Evolutionary conservation across 2,888 invertebrate genomes (phyloP), one percentile per base, ranked within the genome.

Genomic region (Panorpa germanica): DNA sequence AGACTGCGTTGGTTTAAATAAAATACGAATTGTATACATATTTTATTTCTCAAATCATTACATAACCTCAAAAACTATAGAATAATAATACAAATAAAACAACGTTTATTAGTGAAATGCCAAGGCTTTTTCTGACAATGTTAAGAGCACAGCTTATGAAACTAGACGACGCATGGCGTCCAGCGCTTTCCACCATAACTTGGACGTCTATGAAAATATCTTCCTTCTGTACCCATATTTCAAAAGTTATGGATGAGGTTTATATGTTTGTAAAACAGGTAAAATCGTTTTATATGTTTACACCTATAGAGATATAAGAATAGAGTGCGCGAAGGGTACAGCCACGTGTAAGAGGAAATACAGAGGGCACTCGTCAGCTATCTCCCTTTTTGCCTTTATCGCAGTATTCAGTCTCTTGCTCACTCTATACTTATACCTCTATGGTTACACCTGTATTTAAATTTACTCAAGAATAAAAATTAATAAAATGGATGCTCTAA

Each of bases 121-220:
- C 76, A 3, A 55, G 63, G 34, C 48, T 78, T 12, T 81, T 78
- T 44, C 50, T 75, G 19, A 73, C 73, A 18, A 52, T 82, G 30
- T 65, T 81, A 47, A 64, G 70, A 29, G 62, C 70, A 4, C 64
- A 68, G 34, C 51, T 82, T 8, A 57, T 70, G 35, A 70, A 70
- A 45, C 47, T 81, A 38, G 78, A 81, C 37, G 59, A 63, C 29
- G 65, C 70, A 1, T 69, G 85, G 37, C 67, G 71, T 48, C 76
- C 82, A 0, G 83, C 76, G 2, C 52, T 83, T 8, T 73, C 76
- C 0, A 68, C 70, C 2, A 67, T 83, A 11, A 78, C 77, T 0
- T 88, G 86, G 86, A 69, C 77, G 1, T 83, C 83, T 0, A 61
- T 78, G 40, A 72, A 74, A 44, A 69, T 78, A 39, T 62, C 68